phyloP scores from a whole-genome alignment of 2,888 invertebrate genomes.

The Nemoura dubitans region DNA sequence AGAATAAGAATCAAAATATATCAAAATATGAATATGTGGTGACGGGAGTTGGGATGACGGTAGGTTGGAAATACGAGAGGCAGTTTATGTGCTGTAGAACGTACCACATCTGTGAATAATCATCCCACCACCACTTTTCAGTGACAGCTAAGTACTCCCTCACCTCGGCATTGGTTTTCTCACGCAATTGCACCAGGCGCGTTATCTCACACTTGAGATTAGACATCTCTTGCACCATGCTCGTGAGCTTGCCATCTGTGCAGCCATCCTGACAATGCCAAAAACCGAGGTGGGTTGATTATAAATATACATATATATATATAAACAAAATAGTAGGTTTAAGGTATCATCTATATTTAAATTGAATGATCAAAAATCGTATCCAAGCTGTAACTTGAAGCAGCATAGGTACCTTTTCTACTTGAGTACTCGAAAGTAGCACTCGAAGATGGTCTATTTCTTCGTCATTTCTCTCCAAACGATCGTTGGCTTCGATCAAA shows the following conservation, averaged over 20 bases:
- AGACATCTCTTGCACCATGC: constrained; percentile 9
- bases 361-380: not conserved
- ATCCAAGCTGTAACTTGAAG: not conserved
- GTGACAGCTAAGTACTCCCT: constrained; percentile 42
- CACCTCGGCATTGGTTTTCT: constrained; percentile 42
- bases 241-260: not conserved
- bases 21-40: no score
- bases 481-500: not conserved
- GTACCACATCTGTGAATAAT: constrained; percentile 43
- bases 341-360: no score
- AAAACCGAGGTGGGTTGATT: not conserved
- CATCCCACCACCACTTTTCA: constrained; percentile 47
- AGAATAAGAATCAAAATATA: no score
- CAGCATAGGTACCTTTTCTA: not conserved
- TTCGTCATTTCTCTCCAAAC: not conserved
- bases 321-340: no score
- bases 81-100: not conserved
- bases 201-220: constrained; percentile 42
- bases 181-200: constrained; percentile 30
- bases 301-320: no score
- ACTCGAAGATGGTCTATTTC: not conserved
- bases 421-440: not conserved
- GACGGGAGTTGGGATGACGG: no score
- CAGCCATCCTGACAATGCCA: not conserved
- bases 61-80: no score